Conservation (phyloP, 2,113 vertebrate species). For the Grammomys surdaster region DNA sequence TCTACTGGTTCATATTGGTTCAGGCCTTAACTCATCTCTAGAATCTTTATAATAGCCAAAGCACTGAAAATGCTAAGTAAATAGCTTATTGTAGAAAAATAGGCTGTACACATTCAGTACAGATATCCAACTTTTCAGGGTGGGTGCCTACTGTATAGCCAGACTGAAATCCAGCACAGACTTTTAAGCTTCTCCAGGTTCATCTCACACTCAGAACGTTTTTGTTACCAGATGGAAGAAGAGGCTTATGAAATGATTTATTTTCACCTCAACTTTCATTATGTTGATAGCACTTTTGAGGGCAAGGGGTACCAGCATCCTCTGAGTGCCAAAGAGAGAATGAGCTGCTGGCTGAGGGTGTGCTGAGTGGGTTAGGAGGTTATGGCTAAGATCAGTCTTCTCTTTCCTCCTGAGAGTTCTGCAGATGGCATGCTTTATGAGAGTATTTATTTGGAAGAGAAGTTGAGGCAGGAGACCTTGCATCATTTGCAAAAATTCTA, state of each 20-base stretch:
- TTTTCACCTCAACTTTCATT: slow-evolving; percentile 72
- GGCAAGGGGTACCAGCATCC: slow-evolving; percentile 47
- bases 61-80: background rate
- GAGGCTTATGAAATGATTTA: slow-evolving; percentile 63
- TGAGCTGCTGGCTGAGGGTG: slow-evolving; percentile 52
- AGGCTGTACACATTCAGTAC: background rate
- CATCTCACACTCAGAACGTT: background rate
- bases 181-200: slow-evolving; percentile 10
- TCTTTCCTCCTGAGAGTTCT: slow-evolving; percentile 35
- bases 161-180: background rate
- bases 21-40: background rate
- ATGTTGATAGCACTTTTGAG: slow-evolving; percentile 67
- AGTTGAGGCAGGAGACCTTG: slow-evolving; percentile 48
- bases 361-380: slow-evolving; percentile 32
- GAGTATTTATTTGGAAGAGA: slow-evolving; percentile 52
- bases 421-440: slow-evolving; percentile 39
- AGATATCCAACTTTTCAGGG: no score
- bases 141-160: background rate
- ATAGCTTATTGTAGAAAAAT: background rate
- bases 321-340: slow-evolving; percentile 62
- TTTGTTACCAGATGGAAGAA: slow-evolving; percentile 46
- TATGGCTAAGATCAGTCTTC: background rate
- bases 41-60: background rate
- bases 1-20: background rate
- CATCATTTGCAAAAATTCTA: slow-evolving; percentile 51